A percentile compares a stretch with the other conserved stretches of the same genome.
Conservation (phyloP, 2,113 vertebrate species). For the Jacana jacana region DNA sequence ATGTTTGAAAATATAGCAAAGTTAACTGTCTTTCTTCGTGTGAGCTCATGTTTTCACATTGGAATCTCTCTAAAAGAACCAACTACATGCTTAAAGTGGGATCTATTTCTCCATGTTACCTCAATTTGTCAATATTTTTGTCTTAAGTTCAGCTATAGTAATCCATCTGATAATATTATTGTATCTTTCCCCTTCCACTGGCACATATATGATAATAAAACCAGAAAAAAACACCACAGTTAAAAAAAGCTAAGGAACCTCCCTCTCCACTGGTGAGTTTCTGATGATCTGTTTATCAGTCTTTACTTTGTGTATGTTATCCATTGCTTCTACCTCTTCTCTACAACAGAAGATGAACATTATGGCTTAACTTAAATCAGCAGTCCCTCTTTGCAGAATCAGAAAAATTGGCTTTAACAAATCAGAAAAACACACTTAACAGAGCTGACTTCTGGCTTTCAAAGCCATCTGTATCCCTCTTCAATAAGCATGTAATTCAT, state of each 20-base stretch:
- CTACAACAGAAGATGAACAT: background rate
- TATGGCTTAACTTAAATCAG: background rate
- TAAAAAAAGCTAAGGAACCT: background rate
- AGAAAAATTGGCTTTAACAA: background rate
- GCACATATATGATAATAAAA: background rate
- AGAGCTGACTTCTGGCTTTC: background rate
- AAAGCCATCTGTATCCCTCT: background rate
- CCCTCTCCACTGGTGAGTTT: background rate
- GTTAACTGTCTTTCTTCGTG: no score
- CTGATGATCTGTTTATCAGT: background rate
- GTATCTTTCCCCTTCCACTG: background rate
- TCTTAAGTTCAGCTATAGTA: background rate
- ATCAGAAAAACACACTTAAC: background rate
- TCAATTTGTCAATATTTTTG: background rate
- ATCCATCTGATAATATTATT: background rate
- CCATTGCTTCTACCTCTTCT: background rate
- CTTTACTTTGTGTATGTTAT: background rate
- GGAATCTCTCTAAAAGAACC: no score
- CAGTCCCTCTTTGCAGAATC: background rate
- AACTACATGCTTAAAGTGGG: background rate
- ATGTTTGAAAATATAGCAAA: no score
- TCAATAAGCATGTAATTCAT: background rate
- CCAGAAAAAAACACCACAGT: background rate
- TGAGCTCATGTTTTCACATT: no score
- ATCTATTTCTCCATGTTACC: background rate